Evolutionary conservation across 2,888 invertebrate species (phyloP), one percentile per base, ranked within the genome.

Genomic region (Drosophila cognata): DNA sequence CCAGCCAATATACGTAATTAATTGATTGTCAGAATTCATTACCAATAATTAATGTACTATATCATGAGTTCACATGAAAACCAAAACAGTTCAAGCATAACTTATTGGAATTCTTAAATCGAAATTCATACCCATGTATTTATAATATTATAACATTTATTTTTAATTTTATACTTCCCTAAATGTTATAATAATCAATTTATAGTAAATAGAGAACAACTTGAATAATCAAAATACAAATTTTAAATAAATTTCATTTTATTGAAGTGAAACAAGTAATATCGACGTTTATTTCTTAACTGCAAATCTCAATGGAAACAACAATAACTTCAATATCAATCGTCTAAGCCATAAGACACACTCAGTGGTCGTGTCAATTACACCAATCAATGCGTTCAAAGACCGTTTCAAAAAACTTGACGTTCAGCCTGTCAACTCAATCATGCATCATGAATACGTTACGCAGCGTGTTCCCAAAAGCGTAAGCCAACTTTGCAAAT

Each of bases 341-440:
- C 18, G 35, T 21, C 18, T n/a, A 11, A 21, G 1, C 0, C 46
- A 25, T 33, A 48, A 63, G 52, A n/a, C 48, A 38, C 41, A 63
- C 59, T 68, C 35, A 62, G 56, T 50, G 59, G 79, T 61, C 57
- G 73, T 73, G 76, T 76, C 85, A 82, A 85, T 88, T 76, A 59
- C 88, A 82, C 69, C 82, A 80, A 82, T 88, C 85, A 83, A 74
- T 70, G 62, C 41, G 65, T 53, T 76, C 69, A 88, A 60, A 76
- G 69, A 88, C 62, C 82, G 71, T 76, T 62, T 63, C 82, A 53
- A 48, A 48, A 62, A 62, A 56, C 43, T 66, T 67, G 51, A 67
- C 56, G 46, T 68, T 69, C 41, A 61, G 52, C n/a, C 53, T 53
- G 65, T 65, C 67, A 61, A 59, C 52, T 62, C 52, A 70, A 61